Evolutionary conservation across 2,888 invertebrate species (phyloP).

Genomic region (Apocheima hispidaria): DNA sequence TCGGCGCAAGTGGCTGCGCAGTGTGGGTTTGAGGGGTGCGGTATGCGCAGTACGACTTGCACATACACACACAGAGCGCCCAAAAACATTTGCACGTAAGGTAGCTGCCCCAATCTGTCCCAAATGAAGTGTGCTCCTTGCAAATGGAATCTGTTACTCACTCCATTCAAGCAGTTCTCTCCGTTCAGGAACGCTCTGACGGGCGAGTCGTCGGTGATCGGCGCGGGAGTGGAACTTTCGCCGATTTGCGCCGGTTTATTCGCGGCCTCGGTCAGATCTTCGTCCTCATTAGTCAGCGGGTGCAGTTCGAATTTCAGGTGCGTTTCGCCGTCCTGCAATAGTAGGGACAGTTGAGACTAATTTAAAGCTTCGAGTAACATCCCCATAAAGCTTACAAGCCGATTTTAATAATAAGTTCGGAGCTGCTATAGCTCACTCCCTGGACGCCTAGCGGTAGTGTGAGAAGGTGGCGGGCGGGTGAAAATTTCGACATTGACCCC

Average conservation of each 20-base stretch:
- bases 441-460: too few relatives aligned
- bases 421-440: too few relatives aligned
- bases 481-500: too few relatives aligned
- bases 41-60: too few relatives aligned
- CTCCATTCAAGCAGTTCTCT: slow-evolving; percentile 94
- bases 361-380: not conserved
- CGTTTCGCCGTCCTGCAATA: slow-evolving; percentile 87
- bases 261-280: slow-evolving; percentile 69
- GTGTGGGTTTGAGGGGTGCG: too few relatives aligned
- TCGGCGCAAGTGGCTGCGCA: too few relatives aligned
- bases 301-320: slow-evolving; percentile 89
- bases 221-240: slow-evolving; percentile 49
- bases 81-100: too few relatives aligned
- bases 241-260: slow-evolving; percentile 42
- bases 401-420: not conserved
- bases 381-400: not conserved
- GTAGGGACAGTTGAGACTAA: not conserved
- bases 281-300: slow-evolving; percentile 81
- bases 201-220: slow-evolving; percentile 87
- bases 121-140: not conserved
- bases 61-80: too few relatives aligned
- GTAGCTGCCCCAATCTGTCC: not conserved
- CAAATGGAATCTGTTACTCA: slow-evolving; percentile 66
- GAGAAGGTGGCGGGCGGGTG: too few relatives aligned
- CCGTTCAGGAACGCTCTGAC: slow-evolving; percentile 93